Evolutionary conservation across 2,888 invertebrate genomes (phyloP), one percentile per base, ranked within the genome.

Genomic region (Tridacna gigas): DNA sequence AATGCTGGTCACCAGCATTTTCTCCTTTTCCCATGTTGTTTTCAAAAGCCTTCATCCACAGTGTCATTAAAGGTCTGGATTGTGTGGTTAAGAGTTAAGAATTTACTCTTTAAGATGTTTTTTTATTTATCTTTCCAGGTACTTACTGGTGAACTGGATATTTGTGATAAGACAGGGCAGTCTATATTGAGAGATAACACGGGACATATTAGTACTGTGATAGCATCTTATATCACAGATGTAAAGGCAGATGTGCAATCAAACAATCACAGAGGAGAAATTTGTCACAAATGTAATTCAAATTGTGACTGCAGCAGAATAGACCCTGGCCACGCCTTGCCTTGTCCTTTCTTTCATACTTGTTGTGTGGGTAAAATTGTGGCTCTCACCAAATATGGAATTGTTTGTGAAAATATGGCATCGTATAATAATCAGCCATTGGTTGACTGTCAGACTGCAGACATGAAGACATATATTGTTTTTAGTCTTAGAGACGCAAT

Each of bases 301-400:
- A 22, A 48, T 18, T 89, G 89, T 73, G 67, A 79, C 22, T 81
- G 84, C 77, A 56, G 73, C 74, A 65, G 75, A 18, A 60, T 63
- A 9, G n/a, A 69, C 20, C 47, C 60, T n/a, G 82, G 83, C 22
- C 75, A 84, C 20, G 67, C 22, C 2, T 87, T 89, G 37, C 63
- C 56, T 13, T 89, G 89, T 78, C 81, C 83, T 18, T 79, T 66
- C 76, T 45, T 86, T 13, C 89, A 89, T 18, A 71, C 82, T 48
- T 86, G 85, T 37, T 86, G 86, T 80, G 28, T 81, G 3, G 85
- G 80, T 18, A 86, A 86, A 65, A 78, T 80, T 69, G 82, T 89
- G 51, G 86, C 82, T 51, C 51, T 89, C 9, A 69, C 69, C 28
- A 74, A 78, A 47, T 87, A 77, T 75, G 67, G 74, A 66, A 66